Base-by-base conservation (phyloP, 2,113 vertebrate genomes). In the Lathamus discolor region DNA sequence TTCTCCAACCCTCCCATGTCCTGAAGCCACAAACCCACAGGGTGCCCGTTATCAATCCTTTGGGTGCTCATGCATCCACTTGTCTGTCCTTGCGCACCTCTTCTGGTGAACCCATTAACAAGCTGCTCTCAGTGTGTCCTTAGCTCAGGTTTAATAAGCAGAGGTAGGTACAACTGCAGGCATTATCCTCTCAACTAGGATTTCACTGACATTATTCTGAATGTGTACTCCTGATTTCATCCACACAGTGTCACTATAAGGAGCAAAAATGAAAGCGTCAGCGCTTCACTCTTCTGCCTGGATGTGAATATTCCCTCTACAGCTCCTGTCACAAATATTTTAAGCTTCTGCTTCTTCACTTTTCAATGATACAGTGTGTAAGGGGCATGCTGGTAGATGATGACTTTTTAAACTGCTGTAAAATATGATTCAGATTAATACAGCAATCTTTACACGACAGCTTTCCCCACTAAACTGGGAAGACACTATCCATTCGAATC, bases 191-290 rank as follows among this genome's bases (percentile, higher is more conserved):
- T 73, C 72, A 46, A 86, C 59, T 25, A 66, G 79, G 59, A 48
- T 43, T 41, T 89, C 75, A 69, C 11, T 39, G 83, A 87, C 4
- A 4, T 49, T 76, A 73, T 37, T 61, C 62, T 95, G 31, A 29
- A 3, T 1, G 2, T 98, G 98, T 97, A 97, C 95, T 98, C 97
- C 97, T 97, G 75, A 68, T 70, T 98, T 97, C 94, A 97, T 97
- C 97, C 97, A 98, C 98, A 98, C 91, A 98, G 97, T 98, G 98
- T 98, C 97, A 98, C 96, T 98, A 10, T 98, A 97, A 97, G 97
- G 97, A 97, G 96, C 96, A 92, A 67, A 89, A 96, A 97, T 90
- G 88, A 96, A 96, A 94, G 81, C 41, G 25, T 90, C 81, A 90
- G 87, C 74, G 43, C 94, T 96, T 96, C 51, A 75, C n/a, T 92